phyloP scores from a whole-genome alignment of 2,888 invertebrate genomes.

The Tetragonula carbonaria region DNA sequence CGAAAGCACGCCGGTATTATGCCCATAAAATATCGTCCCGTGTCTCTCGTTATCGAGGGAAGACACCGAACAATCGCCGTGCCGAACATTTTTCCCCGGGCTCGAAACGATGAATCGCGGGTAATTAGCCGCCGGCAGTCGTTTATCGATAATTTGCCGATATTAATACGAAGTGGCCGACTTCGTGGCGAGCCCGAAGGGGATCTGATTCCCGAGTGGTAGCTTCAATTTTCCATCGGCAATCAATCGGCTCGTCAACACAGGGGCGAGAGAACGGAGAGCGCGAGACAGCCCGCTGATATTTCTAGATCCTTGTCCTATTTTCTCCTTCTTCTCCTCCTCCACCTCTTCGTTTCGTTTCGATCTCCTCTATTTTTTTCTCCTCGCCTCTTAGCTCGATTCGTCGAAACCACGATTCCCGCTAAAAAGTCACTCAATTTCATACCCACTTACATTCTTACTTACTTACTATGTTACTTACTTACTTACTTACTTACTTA shows the following conservation, averaged over 20 bases:
- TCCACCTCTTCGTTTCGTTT: background rate
- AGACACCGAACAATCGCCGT: constrained; percentile 12
- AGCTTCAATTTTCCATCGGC: constrained; percentile 21
- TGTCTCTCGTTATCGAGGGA: constrained; percentile 40
- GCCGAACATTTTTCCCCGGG: background rate
- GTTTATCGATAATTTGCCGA: constrained; percentile 52
- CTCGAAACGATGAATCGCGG: constrained; percentile 47
- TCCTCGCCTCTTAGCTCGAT: background rate
- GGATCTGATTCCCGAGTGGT: constrained; percentile 21
- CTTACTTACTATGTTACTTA: no score
- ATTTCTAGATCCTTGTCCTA: constrained; percentile 36
- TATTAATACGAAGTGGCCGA: constrained; percentile 46
- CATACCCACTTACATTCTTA: no score
- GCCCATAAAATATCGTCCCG: constrained; percentile 22
- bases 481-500: no score
- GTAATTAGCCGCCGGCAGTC: constrained; percentile 40
- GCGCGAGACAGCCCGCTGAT: constrained; percentile 28
- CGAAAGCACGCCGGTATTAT: background rate
- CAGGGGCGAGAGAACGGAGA: constrained; percentile 21
- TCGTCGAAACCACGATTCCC: constrained; percentile 3
- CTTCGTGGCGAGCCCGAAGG: background rate
- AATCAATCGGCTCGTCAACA: constrained; percentile 49
- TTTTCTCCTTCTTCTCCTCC: background rate
- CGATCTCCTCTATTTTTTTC: background rate
- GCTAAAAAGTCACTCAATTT: no score